Conservation (phyloP, 2,888 invertebrate species). For the Iselma pallidipennis region DNA sequence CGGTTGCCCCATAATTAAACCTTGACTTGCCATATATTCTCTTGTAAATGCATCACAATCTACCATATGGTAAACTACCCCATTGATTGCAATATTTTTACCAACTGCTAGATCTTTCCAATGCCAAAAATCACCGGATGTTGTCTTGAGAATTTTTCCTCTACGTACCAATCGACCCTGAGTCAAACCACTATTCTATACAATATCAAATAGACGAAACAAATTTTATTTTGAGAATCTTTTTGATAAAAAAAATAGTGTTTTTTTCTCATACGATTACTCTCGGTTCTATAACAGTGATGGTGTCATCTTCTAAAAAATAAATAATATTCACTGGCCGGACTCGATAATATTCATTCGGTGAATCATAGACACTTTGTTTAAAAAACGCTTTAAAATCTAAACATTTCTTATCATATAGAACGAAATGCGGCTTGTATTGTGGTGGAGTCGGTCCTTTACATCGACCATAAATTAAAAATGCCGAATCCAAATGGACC, state of each 20-base stretch:
- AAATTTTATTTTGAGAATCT: neutral
- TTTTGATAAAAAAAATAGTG: neutral
- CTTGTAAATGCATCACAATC: constrained; percentile 80
- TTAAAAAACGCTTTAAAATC: constrained; percentile 83
- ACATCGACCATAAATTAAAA: constrained; percentile 72
- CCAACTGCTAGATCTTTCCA: constrained; percentile 89
- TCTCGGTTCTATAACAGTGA: constrained; percentile 78
- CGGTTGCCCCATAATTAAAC: constrained; percentile 71
- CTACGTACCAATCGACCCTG: constrained; percentile 79
- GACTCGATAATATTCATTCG: constrained; percentile 71
- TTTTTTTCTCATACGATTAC: constrained; percentile 59
- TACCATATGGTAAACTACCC: constrained; percentile 77
- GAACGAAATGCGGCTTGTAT: constrained; percentile 69
- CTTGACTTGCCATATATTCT: constrained; percentile 83
- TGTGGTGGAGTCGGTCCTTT: constrained; percentile 63
- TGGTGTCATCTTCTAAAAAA: constrained; percentile 82
- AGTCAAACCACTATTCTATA: constrained; percentile 72
- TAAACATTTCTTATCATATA: constrained; percentile 76
- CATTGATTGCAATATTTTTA: constrained; percentile 77
- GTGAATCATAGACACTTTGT: constrained; percentile 76
- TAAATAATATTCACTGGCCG: constrained; percentile 82
- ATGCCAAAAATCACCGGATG: constrained; percentile 70
- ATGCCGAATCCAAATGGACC: constrained; percentile 66
- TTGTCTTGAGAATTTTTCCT: constrained; percentile 70
- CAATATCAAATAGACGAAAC: neutral